Evolutionary conservation across 92 coral and sea anemone species (phyloP), one percentile per base, ranked within the genome.

Genomic region (Actinernus sp.): DNA sequence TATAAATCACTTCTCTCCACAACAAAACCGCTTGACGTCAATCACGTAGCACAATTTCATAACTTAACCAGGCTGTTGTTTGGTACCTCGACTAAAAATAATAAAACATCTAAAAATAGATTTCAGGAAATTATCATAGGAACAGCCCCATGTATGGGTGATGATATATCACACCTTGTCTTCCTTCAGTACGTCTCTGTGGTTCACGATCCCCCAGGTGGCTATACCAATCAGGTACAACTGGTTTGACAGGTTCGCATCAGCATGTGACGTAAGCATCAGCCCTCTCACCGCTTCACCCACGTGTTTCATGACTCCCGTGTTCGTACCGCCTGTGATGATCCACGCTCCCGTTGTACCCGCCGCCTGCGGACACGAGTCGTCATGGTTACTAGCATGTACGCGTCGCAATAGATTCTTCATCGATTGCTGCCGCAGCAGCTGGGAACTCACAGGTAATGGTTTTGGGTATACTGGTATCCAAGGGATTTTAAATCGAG

Each of bases 251-350:
- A 63, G 72, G 39, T 80, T 73, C 31, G 66, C 55, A 20, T 29
- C 1, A 34, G 41, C 46, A 47, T 49, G 73, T 71, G 97, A 80
- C 89, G 79, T 80, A 55, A 85, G 81, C 0, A 89, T 70, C 27
- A 85, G 92, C 37, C 97, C 97, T 23, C 87, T 85, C 18, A 90
- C 97, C 1, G 97, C 97, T 26, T 90, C 97, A 1, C 97, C 97
- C 54, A 90, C 92, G 65, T 90, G 92, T 54, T 91, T 92, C 97
- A 90, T 90, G 9, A 90, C 97, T 14, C 97, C 97, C 9, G 97
- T 90, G 68, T 90, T 90, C 33, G 97, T 90, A 11, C 97, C 97
- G 1, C 97, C 97, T 0, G 97, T 90, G 57, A 90, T 48, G 51
- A 90, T 90, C 97, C 97, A 90, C 0, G 96, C 96, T 12, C 92